Conservation (phyloP, 2,888 invertebrate genomes). For the Antitype chi region DNA sequence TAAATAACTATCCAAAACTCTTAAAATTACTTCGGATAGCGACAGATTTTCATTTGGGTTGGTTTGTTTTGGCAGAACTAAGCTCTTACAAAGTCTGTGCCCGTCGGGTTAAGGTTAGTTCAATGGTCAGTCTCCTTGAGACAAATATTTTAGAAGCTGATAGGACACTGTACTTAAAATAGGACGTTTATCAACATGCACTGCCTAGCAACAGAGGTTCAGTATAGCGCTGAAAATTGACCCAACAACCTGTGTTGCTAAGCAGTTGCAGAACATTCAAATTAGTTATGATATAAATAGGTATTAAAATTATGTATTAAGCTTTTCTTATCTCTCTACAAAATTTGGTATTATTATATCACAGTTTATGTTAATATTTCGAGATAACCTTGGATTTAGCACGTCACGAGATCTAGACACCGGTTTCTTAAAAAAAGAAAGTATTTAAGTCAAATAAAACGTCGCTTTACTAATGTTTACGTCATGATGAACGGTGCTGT, state of each 20-base stretch:
- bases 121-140: neutral
- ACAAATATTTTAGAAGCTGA: neutral
- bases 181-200: neutral
- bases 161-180: neutral
- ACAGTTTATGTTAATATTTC: neutral
- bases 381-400: constrained; percentile 16
- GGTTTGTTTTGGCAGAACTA: neutral
- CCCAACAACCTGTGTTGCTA: too few relatives aligned
- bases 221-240: too few relatives aligned
- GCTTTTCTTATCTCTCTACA: neutral
- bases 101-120: neutral
- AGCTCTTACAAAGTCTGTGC: neutral
- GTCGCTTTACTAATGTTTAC: constrained; percentile 15
- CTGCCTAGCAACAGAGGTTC: neutral
- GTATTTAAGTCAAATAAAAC: constrained; percentile 25
- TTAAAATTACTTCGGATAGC: neutral
- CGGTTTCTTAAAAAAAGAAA: constrained; percentile 25
- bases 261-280: too few relatives aligned
- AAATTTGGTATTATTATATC: constrained; percentile 9
- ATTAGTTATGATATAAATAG: too few relatives aligned
- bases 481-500: constrained; percentile 18
- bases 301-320: neutral
- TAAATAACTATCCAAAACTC: neutral
- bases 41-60: neutral
- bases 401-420: neutral